A percentile compares a stretch with the other conserved stretches of the same genome.
Evolutionary conservation across 1,140 invertebrate species (phyloP).

Genomic region (Platyscapa corneri): DNA sequence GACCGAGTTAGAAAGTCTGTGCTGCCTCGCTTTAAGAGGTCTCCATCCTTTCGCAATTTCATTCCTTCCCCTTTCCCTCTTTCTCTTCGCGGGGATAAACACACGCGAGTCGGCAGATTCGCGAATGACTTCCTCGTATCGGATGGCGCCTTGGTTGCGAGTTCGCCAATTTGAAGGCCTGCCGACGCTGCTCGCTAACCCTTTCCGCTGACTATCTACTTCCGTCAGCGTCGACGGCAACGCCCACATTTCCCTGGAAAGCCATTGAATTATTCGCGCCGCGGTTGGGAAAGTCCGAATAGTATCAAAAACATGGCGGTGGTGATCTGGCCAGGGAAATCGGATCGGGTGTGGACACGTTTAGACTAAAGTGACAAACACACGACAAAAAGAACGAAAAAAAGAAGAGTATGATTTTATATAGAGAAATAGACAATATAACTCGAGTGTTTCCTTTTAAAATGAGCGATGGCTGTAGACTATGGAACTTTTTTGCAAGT

Average conservation of each 20-base stretch:
- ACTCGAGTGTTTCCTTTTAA: not conserved
- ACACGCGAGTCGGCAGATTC: conserved; percentile 58
- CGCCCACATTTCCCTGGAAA: not conserved
- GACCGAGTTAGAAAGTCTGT: not conserved
- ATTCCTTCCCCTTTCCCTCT: conserved; percentile 7
- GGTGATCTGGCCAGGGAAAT: not conserved
- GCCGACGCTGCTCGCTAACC: conserved; percentile 63
- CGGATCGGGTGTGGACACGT: no score
- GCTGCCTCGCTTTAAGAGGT: not conserved
- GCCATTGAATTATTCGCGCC: not conserved
- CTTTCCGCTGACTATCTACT: conserved; percentile 35
- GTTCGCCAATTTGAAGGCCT: conserved; percentile 73
- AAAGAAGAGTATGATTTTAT: no score
- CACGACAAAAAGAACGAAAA: no score
- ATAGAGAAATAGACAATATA: no score
- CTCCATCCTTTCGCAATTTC: conserved; percentile 3
- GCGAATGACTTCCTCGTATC: conserved; percentile 62
- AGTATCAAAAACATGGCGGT: not conserved
- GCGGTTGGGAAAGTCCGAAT: not conserved
- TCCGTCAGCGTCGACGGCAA: no score
- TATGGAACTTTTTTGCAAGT: no score
- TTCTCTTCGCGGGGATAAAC: not conserved
- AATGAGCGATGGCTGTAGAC: not conserved
- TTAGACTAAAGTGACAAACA: no score
- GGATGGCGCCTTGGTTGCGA: conserved; percentile 60